Evolutionary conservation across 2,797 vertebrate species (phyloP), one percentile per base, ranked within the genome.

Genomic region (Pipistrellus pipistrellus): DNA sequence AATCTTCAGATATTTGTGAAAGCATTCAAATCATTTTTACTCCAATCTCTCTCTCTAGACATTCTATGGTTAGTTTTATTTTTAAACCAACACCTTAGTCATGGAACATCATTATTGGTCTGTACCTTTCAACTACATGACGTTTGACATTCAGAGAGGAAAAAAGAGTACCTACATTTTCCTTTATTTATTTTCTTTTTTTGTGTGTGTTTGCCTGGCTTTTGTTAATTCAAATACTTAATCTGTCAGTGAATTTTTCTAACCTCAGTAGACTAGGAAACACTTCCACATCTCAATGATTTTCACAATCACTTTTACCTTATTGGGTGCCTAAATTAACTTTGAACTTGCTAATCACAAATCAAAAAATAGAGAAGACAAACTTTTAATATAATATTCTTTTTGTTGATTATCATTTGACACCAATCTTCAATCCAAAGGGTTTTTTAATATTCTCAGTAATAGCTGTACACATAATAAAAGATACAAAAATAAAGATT

Each of bases 41-140:
- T 90, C 10, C 48, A 72, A 14, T 85, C 76, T 88, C 10, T 66
- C 27, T 85, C 71, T n/a, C 14, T 21, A 72, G 82, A 44, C 66
- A 88, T n/a, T 25, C 48, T 62, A 35, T 7, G 4, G 64, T 64
- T 85, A 89, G 85, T 88, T 91, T 95, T 88, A 88, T 80, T 78
- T 84, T 88, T 93, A 93, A 97, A 90, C 46, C 78, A 91, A 77
- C 17, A 85, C 41, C 48, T 95, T 64, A 75, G 53, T 88, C 53
- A 87, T 1, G 30, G 90, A 95, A 81, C 73, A 72, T 86, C 83
- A 88, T 82, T 66, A 73, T 38, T 92, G 90, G 85, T 75, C 27
- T 76, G 18, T 1, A 20, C 12, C 20, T 92, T 97, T 91, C n/a
- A 95, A 90, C 25, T 75, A 35, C 15, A 46, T 0, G 3, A 18